These are phyloP conservation scores for Cyanistes caeruleus DNA, from an alignment of 2,113 vertebrate species.

Conservation along the genomic window DNA sequence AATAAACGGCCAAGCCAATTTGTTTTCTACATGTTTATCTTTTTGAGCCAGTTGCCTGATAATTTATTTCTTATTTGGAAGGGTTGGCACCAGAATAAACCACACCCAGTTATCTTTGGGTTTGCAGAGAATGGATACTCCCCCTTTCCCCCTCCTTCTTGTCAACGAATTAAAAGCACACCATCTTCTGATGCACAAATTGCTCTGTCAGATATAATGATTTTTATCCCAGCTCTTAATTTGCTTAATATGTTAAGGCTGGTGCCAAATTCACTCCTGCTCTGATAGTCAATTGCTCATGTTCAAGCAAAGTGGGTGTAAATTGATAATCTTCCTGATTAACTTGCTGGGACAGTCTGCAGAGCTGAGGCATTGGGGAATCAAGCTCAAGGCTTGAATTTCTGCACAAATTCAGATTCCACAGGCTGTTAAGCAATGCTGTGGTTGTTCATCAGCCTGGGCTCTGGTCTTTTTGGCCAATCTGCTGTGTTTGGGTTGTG, in stretches of 20 bases:
- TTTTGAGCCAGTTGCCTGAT: background rate
- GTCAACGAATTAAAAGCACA: background rate
- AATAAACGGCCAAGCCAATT: background rate
- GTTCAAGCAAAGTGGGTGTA: slow-evolving; percentile 32
- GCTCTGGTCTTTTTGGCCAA: background rate
- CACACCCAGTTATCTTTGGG: background rate
- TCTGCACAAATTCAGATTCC: background rate
- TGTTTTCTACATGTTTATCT: slow-evolving; percentile 7
- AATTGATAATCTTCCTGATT: slow-evolving; percentile 26
- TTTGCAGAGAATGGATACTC: background rate
- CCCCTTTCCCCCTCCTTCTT: background rate
- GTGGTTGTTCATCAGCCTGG: background rate
- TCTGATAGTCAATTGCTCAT: slow-evolving; percentile 16
- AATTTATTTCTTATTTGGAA: slow-evolving; percentile 14
- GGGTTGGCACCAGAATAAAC: background rate
- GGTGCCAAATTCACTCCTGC: background rate
- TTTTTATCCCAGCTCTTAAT: slow-evolving; percentile 46
- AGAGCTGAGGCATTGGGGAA: background rate
- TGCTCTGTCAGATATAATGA: slow-evolving; percentile 31
- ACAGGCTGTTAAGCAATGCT: background rate
- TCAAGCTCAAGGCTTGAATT: background rate
- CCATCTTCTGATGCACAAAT: background rate
- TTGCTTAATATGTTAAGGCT: slow-evolving; percentile 23
- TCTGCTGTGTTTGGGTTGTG: background rate
- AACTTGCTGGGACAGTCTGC: slow-evolving; percentile 18